Base-by-base conservation (phyloP, 2,797 vertebrate genomes). In the Gobio occitaniae region DNA sequence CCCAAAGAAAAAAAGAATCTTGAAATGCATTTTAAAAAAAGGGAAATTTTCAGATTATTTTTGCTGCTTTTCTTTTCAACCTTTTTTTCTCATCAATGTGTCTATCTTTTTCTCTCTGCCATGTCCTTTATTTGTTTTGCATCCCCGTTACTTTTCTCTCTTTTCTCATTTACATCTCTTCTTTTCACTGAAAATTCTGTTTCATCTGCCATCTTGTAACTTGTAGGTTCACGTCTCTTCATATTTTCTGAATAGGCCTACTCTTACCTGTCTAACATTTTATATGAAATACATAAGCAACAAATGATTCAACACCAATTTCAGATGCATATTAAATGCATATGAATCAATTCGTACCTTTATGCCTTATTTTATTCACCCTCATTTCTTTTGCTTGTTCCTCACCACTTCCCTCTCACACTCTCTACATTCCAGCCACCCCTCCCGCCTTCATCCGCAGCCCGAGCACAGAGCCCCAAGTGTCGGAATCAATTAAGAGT, bases 401-500 rank as follows among this genome's bases (percentile, higher is more conserved):
- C 85, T 75, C 87, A 44, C 78, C 74, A 78, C 80, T 80, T 91
- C 89, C 90, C 88, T 90, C 90, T 89, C 87, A 52, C 75, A 75
- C 87, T 82, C 61, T 87, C 84, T 85, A 89, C 85, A 86, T 84
- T 66, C 74, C 65, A 36, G 8, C 19, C 82, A 75, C 8, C 86
- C 85, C 81, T 54, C 76, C 70, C 82, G 66, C 72, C 79, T 87
- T 90, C 85, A 87, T 89, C 89, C 86, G 87, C 95, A 95, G 94
- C 93, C 95, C 91, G 93, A 94, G 92, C 95, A 94, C 94, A 93
- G 94, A 95, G 93, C 95, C 95, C 93, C 94, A 93, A 93, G 95
- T 96, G 96, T 96, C 96, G 93, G 95, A 96, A 96, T 96, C 96
- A 96, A 96, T 96, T 96, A 96, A 95, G 95, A 93, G 93, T 94